Evolutionary conservation across 2,113 vertebrate species (phyloP).

Genomic region (Atlantisia rogersi): DNA sequence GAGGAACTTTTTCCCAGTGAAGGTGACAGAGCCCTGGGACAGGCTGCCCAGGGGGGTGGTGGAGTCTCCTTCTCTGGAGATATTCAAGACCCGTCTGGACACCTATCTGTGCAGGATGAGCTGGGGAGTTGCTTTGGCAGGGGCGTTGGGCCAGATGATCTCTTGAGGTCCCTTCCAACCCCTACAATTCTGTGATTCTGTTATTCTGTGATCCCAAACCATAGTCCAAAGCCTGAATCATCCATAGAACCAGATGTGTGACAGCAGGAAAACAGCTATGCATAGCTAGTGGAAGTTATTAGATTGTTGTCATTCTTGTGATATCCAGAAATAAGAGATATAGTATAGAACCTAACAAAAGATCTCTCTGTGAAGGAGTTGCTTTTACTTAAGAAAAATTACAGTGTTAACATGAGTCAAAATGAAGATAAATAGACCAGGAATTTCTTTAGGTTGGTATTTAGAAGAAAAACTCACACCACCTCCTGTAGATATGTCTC

Average conservation of each 20-base stretch:
- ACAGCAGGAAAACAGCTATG: background rate
- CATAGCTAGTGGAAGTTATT: background rate
- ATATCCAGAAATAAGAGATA: background rate
- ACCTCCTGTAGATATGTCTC: background rate
- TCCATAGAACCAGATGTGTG: background rate
- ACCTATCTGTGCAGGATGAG: too few species aligned
- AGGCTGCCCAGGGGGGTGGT: too few species aligned
- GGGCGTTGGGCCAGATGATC: too few species aligned
- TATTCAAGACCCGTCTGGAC: too few species aligned
- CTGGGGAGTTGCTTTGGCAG: too few species aligned
- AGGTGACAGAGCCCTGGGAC: too few species aligned
- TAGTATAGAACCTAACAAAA: background rate
- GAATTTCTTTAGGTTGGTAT: background rate
- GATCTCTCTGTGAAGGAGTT: background rate
- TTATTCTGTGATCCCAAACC: background rate
- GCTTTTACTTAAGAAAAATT: slow-evolving; percentile 48
- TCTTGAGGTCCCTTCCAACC: too few species aligned
- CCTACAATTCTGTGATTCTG: too few species aligned
- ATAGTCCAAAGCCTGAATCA: background rate
- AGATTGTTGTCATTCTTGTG: background rate
- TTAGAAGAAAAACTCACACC: background rate
- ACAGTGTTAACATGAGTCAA: background rate
- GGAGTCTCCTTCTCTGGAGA: too few species aligned
- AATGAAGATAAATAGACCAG: background rate
- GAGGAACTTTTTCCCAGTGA: too few species aligned